phyloP scores from a whole-genome alignment of 2,797 vertebrate species.

The Glyptemys insculpta region DNA sequence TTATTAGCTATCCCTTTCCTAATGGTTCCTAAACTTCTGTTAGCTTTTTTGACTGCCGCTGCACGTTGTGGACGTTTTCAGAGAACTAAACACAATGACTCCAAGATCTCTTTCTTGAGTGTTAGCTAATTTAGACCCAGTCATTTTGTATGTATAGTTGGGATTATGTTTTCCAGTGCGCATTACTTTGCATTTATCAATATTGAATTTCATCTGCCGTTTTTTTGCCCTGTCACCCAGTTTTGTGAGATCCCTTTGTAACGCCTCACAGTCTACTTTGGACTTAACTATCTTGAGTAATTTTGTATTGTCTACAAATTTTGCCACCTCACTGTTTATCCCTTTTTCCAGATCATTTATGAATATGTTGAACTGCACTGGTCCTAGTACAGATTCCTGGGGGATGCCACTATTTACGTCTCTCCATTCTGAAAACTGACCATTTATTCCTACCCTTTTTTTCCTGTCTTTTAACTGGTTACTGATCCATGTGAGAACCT shows the following conservation, averaged over 20 bases:
- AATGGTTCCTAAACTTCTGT: neutral
- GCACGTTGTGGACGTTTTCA: neutral
- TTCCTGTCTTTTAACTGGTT: neutral
- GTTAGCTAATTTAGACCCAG: neutral
- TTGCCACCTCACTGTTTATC: neutral
- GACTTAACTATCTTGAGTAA: neutral
- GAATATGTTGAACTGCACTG: neutral
- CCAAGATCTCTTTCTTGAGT: neutral
- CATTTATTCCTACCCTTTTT: neutral
- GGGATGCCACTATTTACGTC: neutral
- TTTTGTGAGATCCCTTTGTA: neutral
- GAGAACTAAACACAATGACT: neutral
- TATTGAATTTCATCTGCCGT: neutral
- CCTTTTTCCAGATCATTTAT: neutral
- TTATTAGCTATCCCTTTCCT: neutral
- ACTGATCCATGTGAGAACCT: neutral
- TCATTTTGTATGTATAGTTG: neutral
- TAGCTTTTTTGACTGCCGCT: neutral
- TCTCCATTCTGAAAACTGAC: neutral
- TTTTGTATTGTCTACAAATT: neutral
- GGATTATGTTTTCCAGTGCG: neutral
- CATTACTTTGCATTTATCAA: neutral
- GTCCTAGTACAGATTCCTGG: too few relatives aligned
- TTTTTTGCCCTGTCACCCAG: neutral
- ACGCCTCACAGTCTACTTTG: neutral